These are phyloP conservation scores for Cynocephalus volans DNA, from an alignment of 2,113 vertebrate genomes.

Conservation along the genomic window DNA sequence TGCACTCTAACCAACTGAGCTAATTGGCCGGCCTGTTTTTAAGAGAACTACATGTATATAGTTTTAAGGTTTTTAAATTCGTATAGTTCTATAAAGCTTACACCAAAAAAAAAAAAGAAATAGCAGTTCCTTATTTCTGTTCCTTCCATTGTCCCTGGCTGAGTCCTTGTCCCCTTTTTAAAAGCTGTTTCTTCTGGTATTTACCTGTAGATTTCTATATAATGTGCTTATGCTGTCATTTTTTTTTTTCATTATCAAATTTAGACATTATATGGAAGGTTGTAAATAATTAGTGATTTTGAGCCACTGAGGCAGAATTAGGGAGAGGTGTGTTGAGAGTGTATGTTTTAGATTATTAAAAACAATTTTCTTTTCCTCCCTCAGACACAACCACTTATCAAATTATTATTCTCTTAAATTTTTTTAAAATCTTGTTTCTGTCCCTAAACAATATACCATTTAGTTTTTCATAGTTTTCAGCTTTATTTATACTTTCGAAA, in stretches of 20 bases:
- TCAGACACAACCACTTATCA: too few species aligned
- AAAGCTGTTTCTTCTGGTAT: background rate
- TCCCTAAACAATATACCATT: too few species aligned
- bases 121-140: background rate
- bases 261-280: background rate
- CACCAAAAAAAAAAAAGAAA: background rate
- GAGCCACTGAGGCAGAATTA: too few species aligned
- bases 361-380: too few species aligned
- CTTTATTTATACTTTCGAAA: too few species aligned
- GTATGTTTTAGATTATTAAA: too few species aligned
- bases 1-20: too few species aligned
- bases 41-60: background rate
- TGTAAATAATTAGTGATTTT: background rate
- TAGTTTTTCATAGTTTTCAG: too few species aligned
- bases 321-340: too few species aligned
- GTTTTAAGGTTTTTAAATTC: background rate
- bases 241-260: conserved; percentile 15
- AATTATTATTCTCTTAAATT: too few species aligned
- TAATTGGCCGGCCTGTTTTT: too few species aligned
- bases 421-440: too few species aligned
- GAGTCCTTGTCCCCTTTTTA: background rate
- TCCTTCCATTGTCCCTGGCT: background rate
- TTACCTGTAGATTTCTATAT: background rate
- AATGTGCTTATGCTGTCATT: background rate
- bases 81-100: background rate